Evolutionary conservation across 2,888 invertebrate species (phyloP), one percentile per base, ranked within the genome.

Genomic region (Entomobrya proxima): DNA sequence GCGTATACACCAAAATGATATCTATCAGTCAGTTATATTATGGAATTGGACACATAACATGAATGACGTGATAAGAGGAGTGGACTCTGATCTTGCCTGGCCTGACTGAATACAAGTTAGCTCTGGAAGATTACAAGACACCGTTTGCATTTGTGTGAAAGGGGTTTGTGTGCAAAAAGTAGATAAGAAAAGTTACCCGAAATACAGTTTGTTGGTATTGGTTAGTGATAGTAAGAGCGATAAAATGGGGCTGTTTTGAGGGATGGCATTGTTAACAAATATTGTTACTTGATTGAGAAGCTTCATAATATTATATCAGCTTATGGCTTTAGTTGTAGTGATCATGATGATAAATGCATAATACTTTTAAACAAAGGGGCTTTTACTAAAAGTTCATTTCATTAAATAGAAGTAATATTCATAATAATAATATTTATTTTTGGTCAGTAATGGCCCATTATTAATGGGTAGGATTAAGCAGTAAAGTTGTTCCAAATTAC

Each of bases 51-150:
- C 7, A 15, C 15, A 15, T 27, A 15, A 44, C n/a, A 24, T 50
- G 50, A 32, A 5, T 74, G 52, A 52, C 52, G n/a, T 21, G 74
- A 74, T 74, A 74, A 72, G 3, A n/a, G n/a, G n/a, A 52, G 74
- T 50, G 50, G 74, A 74, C 15, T 72, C 27, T 74, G 74, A 21
- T 52, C 74, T 74, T 50, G 35, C 35, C 30, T 64, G 64, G 32
- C 27, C 30, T 67, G 27, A 67, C 44, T 69, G 44, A 69, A 40
- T 69, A n/a, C 47, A 47, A 47, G 47, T 47, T 47, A 47, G n/a
- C n/a, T n/a, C 61, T 67, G 67, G 24, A 40, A 30, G 67, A 35
- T 61, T 44, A 67, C 67, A 32, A 32, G 44, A 69, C 15, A 27
- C 13, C 40, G 44, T 47, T 44, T 9, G 6, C 27, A 24, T 55